Evolutionary conservation across 2,888 invertebrate genomes (phyloP).

Genomic region (Aphidoletes aphidimyza): DNA sequence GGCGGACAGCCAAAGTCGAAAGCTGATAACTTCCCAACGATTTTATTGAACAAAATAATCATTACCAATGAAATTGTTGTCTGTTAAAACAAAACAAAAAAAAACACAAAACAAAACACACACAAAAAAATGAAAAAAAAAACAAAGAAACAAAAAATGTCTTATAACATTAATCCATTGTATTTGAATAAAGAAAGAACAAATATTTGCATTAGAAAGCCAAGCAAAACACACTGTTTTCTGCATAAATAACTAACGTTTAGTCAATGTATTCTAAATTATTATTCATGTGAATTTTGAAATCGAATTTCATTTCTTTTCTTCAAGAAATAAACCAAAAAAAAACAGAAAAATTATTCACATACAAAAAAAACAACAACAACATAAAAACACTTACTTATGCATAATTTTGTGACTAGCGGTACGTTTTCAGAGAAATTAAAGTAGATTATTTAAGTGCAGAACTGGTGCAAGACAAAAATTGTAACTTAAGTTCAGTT

Average conservation of each 20-base stretch:
- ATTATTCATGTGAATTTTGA: slow-evolving; percentile 17
- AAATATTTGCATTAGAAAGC: slow-evolving; percentile 26
- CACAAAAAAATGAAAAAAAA: neutral
- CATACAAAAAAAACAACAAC: neutral
- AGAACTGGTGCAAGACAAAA: too few relatives aligned
- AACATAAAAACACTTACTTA: too few relatives aligned
- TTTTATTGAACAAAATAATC: slow-evolving; percentile 53
- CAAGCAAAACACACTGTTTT: slow-evolving; percentile 42
- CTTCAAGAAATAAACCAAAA: neutral
- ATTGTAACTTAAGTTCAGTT: too few relatives aligned
- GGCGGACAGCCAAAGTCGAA: slow-evolving; percentile 68
- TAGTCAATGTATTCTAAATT: slow-evolving; percentile 45
- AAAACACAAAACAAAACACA: neutral
- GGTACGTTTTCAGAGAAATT: too few relatives aligned
- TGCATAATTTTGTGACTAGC: too few relatives aligned
- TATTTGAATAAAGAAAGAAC: slow-evolving; percentile 45
- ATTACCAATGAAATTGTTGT: slow-evolving; percentile 47
- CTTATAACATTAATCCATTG: neutral
- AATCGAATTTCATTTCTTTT: slow-evolving; percentile 21
- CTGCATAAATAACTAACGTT: slow-evolving; percentile 18
- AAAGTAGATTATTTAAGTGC: too few relatives aligned
- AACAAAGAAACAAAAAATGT: neutral
- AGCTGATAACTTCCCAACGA: slow-evolving; percentile 67
- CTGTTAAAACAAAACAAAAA: neutral
- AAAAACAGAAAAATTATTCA: neutral